phyloP scores from a whole-genome alignment of 2,797 vertebrate genomes.

The Glossophaga mutica region DNA sequence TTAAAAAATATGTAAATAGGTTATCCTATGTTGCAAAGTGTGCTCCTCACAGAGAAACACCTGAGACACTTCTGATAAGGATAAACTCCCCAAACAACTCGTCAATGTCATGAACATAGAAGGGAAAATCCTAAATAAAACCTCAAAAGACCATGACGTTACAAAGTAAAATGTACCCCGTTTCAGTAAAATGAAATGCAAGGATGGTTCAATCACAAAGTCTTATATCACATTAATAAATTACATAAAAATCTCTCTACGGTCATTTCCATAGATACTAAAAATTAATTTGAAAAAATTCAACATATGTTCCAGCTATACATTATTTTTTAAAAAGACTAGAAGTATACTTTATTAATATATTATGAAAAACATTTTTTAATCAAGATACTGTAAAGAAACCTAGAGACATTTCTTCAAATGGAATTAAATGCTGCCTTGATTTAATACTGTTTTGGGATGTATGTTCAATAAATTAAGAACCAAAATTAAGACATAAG shows the following conservation, averaged over 20 bases:
- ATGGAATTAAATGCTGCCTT: neutral
- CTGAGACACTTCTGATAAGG: neutral
- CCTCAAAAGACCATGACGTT: neutral
- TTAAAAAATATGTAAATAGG: neutral
- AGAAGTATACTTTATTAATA: neutral
- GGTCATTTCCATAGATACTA: neutral
- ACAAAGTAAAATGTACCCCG: neutral
- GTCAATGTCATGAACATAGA: neutral
- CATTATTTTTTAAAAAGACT: neutral
- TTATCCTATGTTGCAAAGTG: neutral
- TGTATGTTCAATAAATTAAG: neutral
- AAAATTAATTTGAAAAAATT: neutral
- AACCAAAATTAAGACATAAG: neutral
- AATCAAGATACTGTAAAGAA: neutral
- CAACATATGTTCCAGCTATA: neutral
- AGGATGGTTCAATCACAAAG: constrained; percentile 31
- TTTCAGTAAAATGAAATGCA: too few relatives aligned
- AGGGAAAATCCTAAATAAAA: neutral
- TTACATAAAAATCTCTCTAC: neutral
- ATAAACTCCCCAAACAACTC: neutral
- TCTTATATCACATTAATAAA: neutral
- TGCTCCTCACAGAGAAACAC: neutral
- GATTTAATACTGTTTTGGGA: neutral
- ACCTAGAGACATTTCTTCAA: neutral
- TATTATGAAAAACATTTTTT: neutral